Conservation (phyloP, 2,797 vertebrate species). For the Poeciliopsis infans region DNA sequence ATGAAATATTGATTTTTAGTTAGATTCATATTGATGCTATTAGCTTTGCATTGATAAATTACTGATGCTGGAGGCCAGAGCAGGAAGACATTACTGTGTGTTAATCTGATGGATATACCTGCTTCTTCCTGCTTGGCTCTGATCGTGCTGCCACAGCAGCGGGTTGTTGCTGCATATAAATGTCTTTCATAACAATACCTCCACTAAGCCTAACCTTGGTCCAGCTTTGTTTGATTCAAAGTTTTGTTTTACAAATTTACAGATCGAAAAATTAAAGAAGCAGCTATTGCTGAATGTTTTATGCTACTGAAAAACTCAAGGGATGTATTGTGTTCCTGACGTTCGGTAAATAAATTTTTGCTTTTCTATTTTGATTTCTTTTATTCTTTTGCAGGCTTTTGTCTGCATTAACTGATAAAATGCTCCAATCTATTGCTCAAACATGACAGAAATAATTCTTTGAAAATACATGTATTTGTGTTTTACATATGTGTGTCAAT, state of each 20-base stretch:
- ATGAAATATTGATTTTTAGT: slow-evolving; percentile 99
- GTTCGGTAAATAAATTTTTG: background rate
- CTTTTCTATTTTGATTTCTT: background rate
- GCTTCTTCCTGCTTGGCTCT: slow-evolving; percentile 70
- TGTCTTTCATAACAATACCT: slow-evolving; percentile 50
- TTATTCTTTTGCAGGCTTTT: background rate
- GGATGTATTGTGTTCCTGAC: background rate
- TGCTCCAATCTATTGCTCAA: background rate
- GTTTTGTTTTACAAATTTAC: background rate
- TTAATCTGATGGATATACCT: slow-evolving; percentile 99
- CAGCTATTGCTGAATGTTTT: background rate
- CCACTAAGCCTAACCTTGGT: slow-evolving; percentile 18
- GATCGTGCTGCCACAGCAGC: slow-evolving; percentile 42
- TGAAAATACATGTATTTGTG: too few species aligned
- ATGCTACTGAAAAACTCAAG: background rate
- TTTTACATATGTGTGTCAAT: too few species aligned
- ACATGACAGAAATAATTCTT: background rate
- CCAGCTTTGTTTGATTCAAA: background rate
- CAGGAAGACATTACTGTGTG: slow-evolving; percentile 82
- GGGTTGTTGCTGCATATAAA: slow-evolving; percentile 45
- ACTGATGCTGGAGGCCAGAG: slow-evolving; percentile 80
- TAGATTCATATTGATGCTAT: slow-evolving; percentile 99
- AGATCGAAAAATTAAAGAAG: background rate
- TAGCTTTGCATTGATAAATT: slow-evolving; percentile 99
- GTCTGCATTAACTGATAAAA: background rate